These are phyloP conservation scores for Dinothrombium tinctorium DNA, from an alignment of 1,140 invertebrate genomes.

Conservation along the genomic window DNA sequence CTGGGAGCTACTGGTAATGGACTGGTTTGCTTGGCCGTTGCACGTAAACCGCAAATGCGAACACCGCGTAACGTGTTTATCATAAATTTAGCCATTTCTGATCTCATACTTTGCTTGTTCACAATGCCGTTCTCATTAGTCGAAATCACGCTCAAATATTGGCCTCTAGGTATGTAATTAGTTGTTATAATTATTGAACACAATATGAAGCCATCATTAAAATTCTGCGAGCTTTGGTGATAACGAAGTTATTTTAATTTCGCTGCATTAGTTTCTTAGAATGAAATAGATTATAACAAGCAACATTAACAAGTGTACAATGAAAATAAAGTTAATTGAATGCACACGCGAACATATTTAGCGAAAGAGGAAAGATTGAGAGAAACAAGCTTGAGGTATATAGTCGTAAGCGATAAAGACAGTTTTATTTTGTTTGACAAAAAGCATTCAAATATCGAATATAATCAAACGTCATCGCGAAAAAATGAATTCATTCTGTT, in stretches of 20 bases:
- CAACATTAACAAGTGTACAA: no score
- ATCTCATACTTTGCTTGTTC: slow-evolving; percentile 53
- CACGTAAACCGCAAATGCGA: slow-evolving; percentile 51
- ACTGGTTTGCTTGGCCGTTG: slow-evolving; percentile 48
- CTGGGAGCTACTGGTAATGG: slow-evolving; percentile 51
- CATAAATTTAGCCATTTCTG: slow-evolving; percentile 60
- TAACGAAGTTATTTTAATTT: background rate
- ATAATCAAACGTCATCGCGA: no score
- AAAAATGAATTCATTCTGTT: no score
- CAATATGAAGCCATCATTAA: background rate
- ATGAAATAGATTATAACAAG: no score
- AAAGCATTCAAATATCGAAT: no score
- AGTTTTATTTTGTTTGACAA: no score
- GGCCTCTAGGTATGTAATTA: slow-evolving; percentile 16
- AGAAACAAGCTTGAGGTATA: no score
- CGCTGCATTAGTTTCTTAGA: no score
- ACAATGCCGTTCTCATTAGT: slow-evolving; percentile 62
- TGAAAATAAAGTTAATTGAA: no score
- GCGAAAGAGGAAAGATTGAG: no score
- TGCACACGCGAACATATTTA: no score
- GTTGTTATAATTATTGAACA: background rate
- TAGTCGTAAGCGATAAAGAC: no score
- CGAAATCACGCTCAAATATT: slow-evolving; percentile 42
- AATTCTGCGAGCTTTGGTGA: background rate
- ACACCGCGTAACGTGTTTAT: slow-evolving; percentile 70